Evolutionary conservation across 2,797 vertebrate genomes (phyloP), one percentile per base, ranked within the genome.

Genomic region (Helarctos malayanus): DNA sequence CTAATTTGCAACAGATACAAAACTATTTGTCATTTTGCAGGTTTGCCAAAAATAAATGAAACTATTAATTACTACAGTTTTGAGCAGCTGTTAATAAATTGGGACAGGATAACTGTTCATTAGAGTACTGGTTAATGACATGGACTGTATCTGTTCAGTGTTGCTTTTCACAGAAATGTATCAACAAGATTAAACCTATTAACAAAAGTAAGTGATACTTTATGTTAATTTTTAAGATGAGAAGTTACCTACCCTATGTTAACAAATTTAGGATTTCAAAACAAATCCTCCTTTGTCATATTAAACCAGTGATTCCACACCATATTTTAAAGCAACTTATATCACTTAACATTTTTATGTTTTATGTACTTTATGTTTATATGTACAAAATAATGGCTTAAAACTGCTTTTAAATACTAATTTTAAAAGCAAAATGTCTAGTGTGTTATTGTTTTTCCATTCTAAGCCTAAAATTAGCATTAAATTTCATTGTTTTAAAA

Each of bases 41-140:
- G 97, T 99, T 99, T 99, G 98, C 99, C 99, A 99, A 98, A 99
- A 99, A 98, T 99, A 99, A 99, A 99, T 99, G 98, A 99, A 99
- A 99, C 98, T 98, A 99, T 99, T 99, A 99, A 99, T 98, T 98
- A 99, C 98, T 98, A 97, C 94, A 98, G 98, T 99, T 99, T 98
- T 98, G 98, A 99, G 98, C 98, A 99, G 98, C 99, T 99, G 98
- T 98, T 99, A 99, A 98, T 99, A 98, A 98, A 98, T 96, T 98
- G 98, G 98, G 94, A 92, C 98, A 98, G 97, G 94, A 97, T 98
- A 98, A 98, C 97, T 98, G 95, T 98, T 98, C 97, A 98, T 98
- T 98, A 98, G 97, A 94, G 97, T 98, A 92, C 96, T 97, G 87
- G 96, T 97, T 98, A 98, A 98, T 98, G 98, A 98, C 97, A 97